phyloP scores from a whole-genome alignment of 2,888 invertebrate genomes.

The Eucriotettix oculatus region DNA sequence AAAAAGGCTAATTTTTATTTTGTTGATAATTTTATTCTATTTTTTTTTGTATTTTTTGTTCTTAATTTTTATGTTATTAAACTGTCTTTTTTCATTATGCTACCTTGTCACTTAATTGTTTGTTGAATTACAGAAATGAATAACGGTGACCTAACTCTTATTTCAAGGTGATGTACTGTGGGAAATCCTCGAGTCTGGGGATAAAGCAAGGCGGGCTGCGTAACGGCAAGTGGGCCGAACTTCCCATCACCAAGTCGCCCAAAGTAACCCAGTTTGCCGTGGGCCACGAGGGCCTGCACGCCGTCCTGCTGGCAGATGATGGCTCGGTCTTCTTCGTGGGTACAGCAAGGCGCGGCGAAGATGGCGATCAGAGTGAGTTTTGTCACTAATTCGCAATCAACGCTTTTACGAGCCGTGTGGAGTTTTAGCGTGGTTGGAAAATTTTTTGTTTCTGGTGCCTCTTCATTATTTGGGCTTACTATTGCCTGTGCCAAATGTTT shows the following conservation, averaged over 20 bases:
- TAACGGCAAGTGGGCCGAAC: conserved; percentile 28
- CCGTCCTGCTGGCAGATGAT: conserved; percentile 78
- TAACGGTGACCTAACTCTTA: no score
- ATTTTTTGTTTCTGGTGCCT: not conserved
- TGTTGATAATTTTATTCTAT: no score
- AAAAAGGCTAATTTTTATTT: no score
- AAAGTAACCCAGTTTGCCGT: conserved; percentile 64
- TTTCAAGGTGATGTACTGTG: conserved; percentile 59
- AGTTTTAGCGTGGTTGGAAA: not conserved
- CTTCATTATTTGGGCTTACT: not conserved
- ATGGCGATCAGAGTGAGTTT: conserved; percentile 60
- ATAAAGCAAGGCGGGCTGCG: conserved; percentile 40
- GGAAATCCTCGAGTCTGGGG: conserved; percentile 72
- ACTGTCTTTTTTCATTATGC: no score
- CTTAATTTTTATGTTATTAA: no score
- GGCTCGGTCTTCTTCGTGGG: conserved; percentile 75
- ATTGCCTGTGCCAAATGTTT: not conserved
- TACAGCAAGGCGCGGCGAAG: conserved; percentile 80
- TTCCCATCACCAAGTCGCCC: conserved; percentile 51
- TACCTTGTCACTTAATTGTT: no score
- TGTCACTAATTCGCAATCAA: not conserved
- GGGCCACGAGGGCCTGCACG: conserved; percentile 89
- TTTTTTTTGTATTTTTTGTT: no score
- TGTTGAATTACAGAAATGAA: no score
- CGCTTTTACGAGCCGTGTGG: not conserved